Percentiles rank a stretch among this genome's conserved stretches.
Conservation (phyloP, 2,888 invertebrate species). For the Eupithecia pulchellata region DNA sequence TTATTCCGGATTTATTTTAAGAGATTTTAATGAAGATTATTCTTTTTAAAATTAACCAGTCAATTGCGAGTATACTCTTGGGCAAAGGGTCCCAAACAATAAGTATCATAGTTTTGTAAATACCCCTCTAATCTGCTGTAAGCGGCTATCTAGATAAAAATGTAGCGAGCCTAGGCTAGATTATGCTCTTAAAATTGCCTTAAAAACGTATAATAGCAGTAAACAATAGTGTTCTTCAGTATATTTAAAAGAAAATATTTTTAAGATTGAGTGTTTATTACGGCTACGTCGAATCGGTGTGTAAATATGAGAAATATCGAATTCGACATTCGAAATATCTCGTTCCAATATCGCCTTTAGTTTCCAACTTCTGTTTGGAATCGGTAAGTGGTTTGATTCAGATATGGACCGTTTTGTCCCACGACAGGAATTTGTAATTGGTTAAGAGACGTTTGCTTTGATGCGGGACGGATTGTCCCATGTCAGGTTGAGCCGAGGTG, state of each 20-base stretch:
- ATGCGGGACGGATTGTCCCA: conserved; percentile 2
- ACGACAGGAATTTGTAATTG: conserved; percentile 12
- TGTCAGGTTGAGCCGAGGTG: background rate
- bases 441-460: conserved; percentile 12
- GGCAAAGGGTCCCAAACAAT: too few relatives aligned
- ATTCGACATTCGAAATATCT: background rate
- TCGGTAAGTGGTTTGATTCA: conserved; percentile 7
- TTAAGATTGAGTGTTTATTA: too few relatives aligned
- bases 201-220: too few relatives aligned
- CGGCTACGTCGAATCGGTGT: too few relatives aligned
- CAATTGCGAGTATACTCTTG: too few relatives aligned
- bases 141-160: too few relatives aligned
- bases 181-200: too few relatives aligned
- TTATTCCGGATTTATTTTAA: background rate
- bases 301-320: background rate
- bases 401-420: conserved; percentile 9
- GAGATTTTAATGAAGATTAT: background rate
- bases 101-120: too few relatives aligned
- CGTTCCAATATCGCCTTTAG: background rate
- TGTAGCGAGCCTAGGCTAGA: too few relatives aligned
- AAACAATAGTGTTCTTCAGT: too few relatives aligned
- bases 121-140: too few relatives aligned
- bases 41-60: background rate
- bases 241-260: too few relatives aligned
- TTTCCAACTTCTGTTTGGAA: conserved; percentile 2